Evolutionary conservation across 2,888 invertebrate species (phyloP), one percentile per base, ranked within the genome.

Genomic region (Acanthosepion pharaonis): DNA sequence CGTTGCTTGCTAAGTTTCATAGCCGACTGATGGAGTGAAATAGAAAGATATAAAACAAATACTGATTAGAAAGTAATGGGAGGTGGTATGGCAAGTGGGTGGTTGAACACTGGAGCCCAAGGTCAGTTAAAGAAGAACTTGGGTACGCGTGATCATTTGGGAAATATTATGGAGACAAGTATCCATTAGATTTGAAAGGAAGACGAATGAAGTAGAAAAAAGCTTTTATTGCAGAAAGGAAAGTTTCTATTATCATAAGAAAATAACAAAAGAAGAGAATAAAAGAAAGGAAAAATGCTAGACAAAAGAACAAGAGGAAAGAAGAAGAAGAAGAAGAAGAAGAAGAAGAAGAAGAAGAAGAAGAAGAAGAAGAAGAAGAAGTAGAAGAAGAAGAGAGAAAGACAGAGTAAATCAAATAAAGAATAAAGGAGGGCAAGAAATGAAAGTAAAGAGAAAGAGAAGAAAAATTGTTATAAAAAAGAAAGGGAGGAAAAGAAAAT

Each of bases 211-310:
- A 78, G 15, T 8, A n/a, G 28, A n/a, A n/a, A n/a, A 9, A n/a
- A n/a, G n/a, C 28, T 78, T 78, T 78, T 78, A 78, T 78, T 78
- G 78, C n/a, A n/a, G n/a, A n/a, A 78, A 78, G n/a, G n/a, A n/a
- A 78, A n/a, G 11, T 28, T 78, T n/a, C n/a, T n/a, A 78, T 78
- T n/a, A 78, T 78, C 18, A 78, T 78, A 15, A 20, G 59, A 59
- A 59, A 23, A 20, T 20, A 5, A 59, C 20, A 5, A 25, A 59
- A 59, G 15, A 59, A 20, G 25, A 59, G 59, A 59, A 20, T 5
- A 59, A 59, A 59, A 59, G 59, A 25, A 51, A 59, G 59, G 20
- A 59, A 59, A 59, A 5, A 5, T 25, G 25, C 25, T 15, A 59
- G 59, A 20, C 20, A 23, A 25, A 59, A 59, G 59, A 59, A 59